A percentile compares a stretch with the other conserved stretches of the same genome.
These are phyloP conservation scores for Syngnathoides biaculeatus DNA, from an alignment of 2,113 vertebrate genomes.

Conservation along the genomic window DNA sequence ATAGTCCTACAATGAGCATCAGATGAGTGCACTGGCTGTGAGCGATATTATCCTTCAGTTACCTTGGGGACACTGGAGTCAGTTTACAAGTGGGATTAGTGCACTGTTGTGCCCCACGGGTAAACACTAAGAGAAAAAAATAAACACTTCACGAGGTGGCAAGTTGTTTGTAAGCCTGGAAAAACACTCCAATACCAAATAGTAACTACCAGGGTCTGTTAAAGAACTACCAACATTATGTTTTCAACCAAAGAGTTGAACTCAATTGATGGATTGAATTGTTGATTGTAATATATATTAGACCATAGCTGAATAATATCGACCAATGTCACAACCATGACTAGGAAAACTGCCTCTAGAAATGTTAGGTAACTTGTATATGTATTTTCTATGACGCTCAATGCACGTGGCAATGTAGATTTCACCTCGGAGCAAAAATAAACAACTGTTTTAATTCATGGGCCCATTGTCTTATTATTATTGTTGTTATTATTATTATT, in stretches of 20 bases:
- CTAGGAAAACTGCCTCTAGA: not conserved
- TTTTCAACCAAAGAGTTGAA: not conserved
- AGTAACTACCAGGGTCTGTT: not conserved
- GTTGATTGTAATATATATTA: not conserved
- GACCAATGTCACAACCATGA: not conserved
- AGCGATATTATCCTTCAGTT: slow-evolving; percentile 20
- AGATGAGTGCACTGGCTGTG: not conserved
- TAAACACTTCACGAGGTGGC: not conserved
- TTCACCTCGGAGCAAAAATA: no score
- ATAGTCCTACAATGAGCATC: not conserved
- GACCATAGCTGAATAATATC: not conserved
- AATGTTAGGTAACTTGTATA: not conserved
- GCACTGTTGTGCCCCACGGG: slow-evolving; percentile 5
- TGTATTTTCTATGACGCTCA: not conserved
- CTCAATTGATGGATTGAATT: not conserved
- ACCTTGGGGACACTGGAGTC: slow-evolving; percentile 28
- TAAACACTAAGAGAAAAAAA: not conserved
- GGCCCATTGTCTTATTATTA: no score
- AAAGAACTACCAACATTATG: not conserved
- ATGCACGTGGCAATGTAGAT: not conserved
- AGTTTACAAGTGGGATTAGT: slow-evolving; percentile 15
- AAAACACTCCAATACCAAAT: not conserved
- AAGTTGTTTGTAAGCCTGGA: not conserved
- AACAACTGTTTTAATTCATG: no score
- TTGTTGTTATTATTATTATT: no score